These are phyloP conservation scores for Chlorospingus flavigularis DNA, from an alignment of 2,797 vertebrate species.

Conservation along the genomic window DNA sequence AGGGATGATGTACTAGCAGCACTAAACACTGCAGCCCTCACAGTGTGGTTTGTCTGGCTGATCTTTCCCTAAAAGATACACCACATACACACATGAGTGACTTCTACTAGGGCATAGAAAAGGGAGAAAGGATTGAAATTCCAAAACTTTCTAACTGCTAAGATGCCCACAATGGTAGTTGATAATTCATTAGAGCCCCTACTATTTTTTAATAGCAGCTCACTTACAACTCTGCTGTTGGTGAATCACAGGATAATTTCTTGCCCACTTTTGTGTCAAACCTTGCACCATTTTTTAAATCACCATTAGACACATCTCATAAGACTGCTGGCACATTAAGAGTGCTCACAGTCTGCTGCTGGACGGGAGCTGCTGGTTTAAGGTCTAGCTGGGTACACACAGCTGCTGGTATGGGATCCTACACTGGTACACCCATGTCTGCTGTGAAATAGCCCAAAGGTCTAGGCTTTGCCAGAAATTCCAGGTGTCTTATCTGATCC, in stretches of 20 bases:
- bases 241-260: background rate
- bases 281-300: background rate
- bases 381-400: background rate
- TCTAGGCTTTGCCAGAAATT: background rate
- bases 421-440: background rate
- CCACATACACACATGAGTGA: no score
- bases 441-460: background rate
- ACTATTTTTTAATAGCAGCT: background rate
- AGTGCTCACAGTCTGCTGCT: background rate
- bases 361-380: background rate
- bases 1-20: background rate
- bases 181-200: background rate
- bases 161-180: background rate
- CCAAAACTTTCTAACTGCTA: background rate
- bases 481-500: background rate
- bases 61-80: accelerated
- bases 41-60: background rate
- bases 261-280: background rate
- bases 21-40: background rate
- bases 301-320: background rate
- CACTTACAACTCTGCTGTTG: background rate
- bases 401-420: background rate
- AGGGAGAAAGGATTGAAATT: background rate
- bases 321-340: background rate
- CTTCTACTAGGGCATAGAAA: background rate